Conservation (phyloP, 2,888 invertebrate species). For the Holacanthella duospinosa region DNA sequence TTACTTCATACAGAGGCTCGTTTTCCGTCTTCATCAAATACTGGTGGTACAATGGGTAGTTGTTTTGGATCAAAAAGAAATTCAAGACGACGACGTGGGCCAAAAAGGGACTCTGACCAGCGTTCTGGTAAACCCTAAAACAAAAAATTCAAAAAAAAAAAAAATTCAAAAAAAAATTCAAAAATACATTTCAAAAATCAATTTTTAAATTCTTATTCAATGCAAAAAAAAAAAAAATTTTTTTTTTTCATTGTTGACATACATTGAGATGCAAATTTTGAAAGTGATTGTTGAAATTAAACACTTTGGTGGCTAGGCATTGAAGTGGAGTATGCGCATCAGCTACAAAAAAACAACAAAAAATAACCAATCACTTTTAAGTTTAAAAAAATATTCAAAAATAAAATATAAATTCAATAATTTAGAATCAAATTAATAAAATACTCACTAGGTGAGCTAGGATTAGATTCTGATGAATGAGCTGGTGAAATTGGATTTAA, state of each 20-base stretch:
- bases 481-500: not conserved
- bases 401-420: not conserved
- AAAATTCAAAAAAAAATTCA: not conserved
- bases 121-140: not conserved
- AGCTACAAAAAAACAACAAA: not conserved
- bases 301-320: slow-evolving; percentile 6
- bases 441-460: slow-evolving; percentile 8
- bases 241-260: not conserved
- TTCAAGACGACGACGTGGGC: not conserved
- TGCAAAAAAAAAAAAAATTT: not conserved
- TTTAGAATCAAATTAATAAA: too few species aligned
- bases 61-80: not conserved
- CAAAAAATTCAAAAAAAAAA: too few species aligned
- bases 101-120: slow-evolving; percentile 3
- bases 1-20: slow-evolving; percentile 5
- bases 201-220: not conserved
- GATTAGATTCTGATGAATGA: slow-evolving; percentile 2
- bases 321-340: slow-evolving; percentile 2
- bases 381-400: not conserved
- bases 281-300: slow-evolving; percentile 8
- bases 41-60: not conserved
- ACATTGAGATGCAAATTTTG: slow-evolving; percentile 11
- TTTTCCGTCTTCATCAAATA: not conserved
- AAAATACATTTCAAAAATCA: not conserved
- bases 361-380: not conserved